These are phyloP conservation scores for Watsonalla binaria DNA, from an alignment of 2,888 invertebrate genomes.

Conservation along the genomic window DNA sequence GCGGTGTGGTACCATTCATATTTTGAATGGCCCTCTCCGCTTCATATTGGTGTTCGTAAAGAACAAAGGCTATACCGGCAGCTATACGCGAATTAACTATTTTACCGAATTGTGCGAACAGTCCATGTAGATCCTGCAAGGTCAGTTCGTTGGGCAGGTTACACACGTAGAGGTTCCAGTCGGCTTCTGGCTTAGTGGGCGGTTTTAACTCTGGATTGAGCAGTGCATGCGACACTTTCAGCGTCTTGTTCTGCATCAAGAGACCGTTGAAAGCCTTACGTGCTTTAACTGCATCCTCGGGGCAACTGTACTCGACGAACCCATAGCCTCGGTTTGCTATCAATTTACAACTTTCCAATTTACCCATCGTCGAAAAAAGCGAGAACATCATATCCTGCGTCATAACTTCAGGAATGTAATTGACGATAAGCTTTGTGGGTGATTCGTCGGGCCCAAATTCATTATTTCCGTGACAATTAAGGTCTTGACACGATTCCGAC, in stretches of 20 bases:
- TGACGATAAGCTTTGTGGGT: constrained; percentile 78
- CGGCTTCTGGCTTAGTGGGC: constrained; percentile 75
- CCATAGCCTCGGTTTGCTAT: constrained; percentile 78
- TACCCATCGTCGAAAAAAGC: constrained; percentile 77
- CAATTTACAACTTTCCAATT: constrained; percentile 78
- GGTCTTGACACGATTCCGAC: constrained; percentile 80
- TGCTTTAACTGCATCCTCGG: constrained; percentile 75
- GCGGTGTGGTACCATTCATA: constrained; percentile 70
- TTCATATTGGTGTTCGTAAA: constrained; percentile 74
- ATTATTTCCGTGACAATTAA: constrained; percentile 78
- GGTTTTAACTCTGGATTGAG: constrained; percentile 74
- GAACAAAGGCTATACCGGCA: constrained; percentile 75
- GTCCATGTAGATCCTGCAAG: constrained; percentile 76
- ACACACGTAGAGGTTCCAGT: constrained; percentile 78
- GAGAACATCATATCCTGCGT: constrained; percentile 79
- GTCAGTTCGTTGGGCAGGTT: constrained; percentile 78
- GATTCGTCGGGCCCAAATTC: constrained; percentile 77
- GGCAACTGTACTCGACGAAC: constrained; percentile 75
- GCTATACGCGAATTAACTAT: constrained; percentile 78
- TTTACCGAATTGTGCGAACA: constrained; percentile 77
- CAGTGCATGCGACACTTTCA: constrained; percentile 74
- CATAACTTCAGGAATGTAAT: constrained; percentile 79
- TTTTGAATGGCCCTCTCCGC: constrained; percentile 74
- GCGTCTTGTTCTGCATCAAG: constrained; percentile 76
- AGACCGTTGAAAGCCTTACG: constrained; percentile 75